A percentile compares a stretch with the other conserved stretches of the same genome.
Conservation (phyloP, 2,113 vertebrate species). For the Chauna torquata region DNA sequence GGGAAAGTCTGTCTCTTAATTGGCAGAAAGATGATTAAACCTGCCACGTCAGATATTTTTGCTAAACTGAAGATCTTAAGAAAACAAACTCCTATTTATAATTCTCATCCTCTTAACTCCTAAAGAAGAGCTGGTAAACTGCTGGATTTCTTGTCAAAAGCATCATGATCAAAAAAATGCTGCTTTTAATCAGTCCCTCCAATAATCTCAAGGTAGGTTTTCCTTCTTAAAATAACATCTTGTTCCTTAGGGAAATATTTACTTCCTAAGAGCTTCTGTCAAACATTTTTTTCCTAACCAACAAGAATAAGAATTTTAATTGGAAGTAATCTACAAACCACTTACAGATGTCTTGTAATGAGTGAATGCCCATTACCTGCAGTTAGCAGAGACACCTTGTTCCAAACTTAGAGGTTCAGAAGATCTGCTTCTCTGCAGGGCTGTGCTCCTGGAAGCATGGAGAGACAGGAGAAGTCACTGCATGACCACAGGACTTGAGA, state of each 20-base stretch:
- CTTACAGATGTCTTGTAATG: background rate
- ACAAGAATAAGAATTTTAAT: background rate
- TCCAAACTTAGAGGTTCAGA: background rate
- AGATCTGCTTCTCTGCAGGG: background rate
- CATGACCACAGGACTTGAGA: accelerated
- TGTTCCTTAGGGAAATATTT: background rate
- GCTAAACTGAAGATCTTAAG: background rate
- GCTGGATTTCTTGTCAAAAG: background rate
- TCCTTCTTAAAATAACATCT: background rate
- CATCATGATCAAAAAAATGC: background rate
- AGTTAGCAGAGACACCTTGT: background rate
- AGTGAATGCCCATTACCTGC: background rate
- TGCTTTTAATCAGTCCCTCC: background rate
- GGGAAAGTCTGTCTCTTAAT: conserved; percentile 41
- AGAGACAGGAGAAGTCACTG: background rate
- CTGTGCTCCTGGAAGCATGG: background rate
- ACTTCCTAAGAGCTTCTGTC: background rate
- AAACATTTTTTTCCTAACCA: background rate
- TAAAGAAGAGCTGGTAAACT: background rate
- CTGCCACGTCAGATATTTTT: background rate
- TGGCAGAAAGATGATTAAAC: conserved; percentile 25
- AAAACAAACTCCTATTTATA: background rate
- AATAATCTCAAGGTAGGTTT: background rate
- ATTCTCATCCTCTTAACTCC: background rate
- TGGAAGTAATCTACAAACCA: background rate